These are phyloP conservation scores for Larimichthys crocea DNA, from an alignment of 2,113 vertebrate species.

Conservation along the genomic window DNA sequence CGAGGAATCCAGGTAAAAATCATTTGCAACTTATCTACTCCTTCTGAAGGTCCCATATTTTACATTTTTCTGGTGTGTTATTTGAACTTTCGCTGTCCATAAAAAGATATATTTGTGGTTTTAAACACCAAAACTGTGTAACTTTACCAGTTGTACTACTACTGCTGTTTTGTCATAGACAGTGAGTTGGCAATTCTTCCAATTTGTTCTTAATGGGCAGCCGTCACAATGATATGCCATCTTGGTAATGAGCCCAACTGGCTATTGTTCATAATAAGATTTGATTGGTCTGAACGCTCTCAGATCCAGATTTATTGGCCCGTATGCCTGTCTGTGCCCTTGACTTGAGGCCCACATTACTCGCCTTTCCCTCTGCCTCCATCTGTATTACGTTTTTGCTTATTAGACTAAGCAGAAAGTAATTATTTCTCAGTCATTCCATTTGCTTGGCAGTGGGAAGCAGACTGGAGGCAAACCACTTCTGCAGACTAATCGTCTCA, in stretches of 20 bases:
- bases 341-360: slow-evolving; percentile 65
- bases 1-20: neutral
- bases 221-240: slow-evolving; percentile 52
- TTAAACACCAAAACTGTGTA: no score
- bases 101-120: no score
- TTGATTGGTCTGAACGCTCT: slow-evolving; percentile 58
- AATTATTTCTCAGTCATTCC: slow-evolving; percentile 76
- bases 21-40: neutral
- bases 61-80: no score
- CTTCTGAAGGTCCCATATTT: no score
- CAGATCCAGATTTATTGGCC: slow-evolving; percentile 62
- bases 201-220: slow-evolving; percentile 40
- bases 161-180: slow-evolving; percentile 5
- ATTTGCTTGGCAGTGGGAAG: slow-evolving; percentile 63
- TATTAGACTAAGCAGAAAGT: slow-evolving; percentile 68
- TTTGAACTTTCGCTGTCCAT: no score
- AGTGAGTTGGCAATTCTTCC: slow-evolving; percentile 33
- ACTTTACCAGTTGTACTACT: slow-evolving; percentile 1
- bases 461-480: slow-evolving; percentile 60
- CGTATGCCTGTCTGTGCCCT: slow-evolving; percentile 51
- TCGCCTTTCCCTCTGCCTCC: slow-evolving; percentile 40
- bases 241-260: slow-evolving; percentile 63
- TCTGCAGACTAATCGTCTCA: slow-evolving; percentile 60
- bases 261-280: slow-evolving; percentile 71
- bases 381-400: slow-evolving; percentile 64